Conservation (phyloP, 2,888 invertebrate species). For the Cynaeus angustus region DNA sequence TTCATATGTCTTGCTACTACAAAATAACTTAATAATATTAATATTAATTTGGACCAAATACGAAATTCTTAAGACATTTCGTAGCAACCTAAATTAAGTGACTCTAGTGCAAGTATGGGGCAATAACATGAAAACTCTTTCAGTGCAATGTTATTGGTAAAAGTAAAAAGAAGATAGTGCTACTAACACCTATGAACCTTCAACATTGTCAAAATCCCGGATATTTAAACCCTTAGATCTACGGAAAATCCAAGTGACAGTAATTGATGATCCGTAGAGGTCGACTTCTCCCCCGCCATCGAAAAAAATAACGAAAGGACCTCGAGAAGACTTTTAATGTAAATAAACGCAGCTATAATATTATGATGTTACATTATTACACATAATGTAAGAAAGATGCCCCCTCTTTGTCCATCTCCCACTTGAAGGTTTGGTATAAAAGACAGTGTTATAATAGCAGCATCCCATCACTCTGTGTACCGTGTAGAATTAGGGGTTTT, state of each 20-base stretch:
- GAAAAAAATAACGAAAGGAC: constrained; percentile 37
- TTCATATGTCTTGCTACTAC: neutral
- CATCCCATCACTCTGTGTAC: constrained; percentile 65
- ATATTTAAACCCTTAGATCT: constrained; percentile 10
- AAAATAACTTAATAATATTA: no score
- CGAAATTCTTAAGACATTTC: no score
- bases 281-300: constrained; percentile 34
- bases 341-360: constrained; percentile 35
- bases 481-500: constrained; percentile 62
- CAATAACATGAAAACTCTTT: neutral
- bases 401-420: constrained; percentile 65
- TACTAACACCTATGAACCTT: constrained; percentile 20
- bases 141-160: constrained; percentile 10
- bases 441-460: constrained; percentile 66
- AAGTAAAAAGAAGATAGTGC: constrained; percentile 9
- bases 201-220: constrained; percentile 1
- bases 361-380: constrained; percentile 65
- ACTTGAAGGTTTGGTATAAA: constrained; percentile 66
- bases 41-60: no score
- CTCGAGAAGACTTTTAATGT: constrained; percentile 32
- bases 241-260: constrained; percentile 15
- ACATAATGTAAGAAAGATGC: constrained; percentile 63
- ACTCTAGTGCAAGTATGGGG: neutral
- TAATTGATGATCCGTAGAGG: constrained; percentile 34
- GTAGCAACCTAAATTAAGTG: neutral